Evolutionary conservation across 2,797 vertebrate species (phyloP), one percentile per base, ranked within the genome.

Genomic region (Leptodactylus fallax): DNA sequence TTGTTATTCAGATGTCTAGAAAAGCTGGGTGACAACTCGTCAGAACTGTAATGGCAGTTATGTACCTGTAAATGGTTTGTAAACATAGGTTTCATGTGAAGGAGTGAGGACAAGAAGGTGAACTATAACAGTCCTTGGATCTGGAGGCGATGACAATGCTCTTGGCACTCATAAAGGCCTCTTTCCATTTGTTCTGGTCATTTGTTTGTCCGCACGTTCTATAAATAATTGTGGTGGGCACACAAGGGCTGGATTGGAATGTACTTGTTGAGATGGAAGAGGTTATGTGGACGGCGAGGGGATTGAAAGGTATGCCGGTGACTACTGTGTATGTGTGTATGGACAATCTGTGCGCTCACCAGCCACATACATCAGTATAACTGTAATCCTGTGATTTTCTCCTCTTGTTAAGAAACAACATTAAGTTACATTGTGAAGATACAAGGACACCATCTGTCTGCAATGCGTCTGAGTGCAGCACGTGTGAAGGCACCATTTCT

Each of bases 371-470:
- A 36, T 74, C 17, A 19, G 27, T 74, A 49, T 14, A 60, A 23
- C 55, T 84, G 9, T 27, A 25, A 2, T n/a, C 14, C 6, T 45
- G 79, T n/a, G 36, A 67, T 67, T 25, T 51, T 72, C 36, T 74
- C 25, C 14, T 45, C 76, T 27, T 77, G 16, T 79, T 21, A 77
- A 76, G n/a, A 36, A 36, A 36, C 36, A 36, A 36, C 17, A 65
- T 87, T 14, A 7, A 21, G 53, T 71, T 36, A 47, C 58, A 79
- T 45, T 23, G 36, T 63, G 63, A 84, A 56, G 58, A 85, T 79
- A 76, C 65, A 74, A 58, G 76, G 74, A 63, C 80, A 76, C 82
- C 87, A 85, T 88, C 87, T 88, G 87, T 81, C 55, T 85, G 82
- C 82, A 72, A 53, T 85, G 74, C 67, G 14, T 79, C 76, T 84